phyloP scores from a whole-genome alignment of 2,113 vertebrate species.

The Tapirus terrestris region DNA sequence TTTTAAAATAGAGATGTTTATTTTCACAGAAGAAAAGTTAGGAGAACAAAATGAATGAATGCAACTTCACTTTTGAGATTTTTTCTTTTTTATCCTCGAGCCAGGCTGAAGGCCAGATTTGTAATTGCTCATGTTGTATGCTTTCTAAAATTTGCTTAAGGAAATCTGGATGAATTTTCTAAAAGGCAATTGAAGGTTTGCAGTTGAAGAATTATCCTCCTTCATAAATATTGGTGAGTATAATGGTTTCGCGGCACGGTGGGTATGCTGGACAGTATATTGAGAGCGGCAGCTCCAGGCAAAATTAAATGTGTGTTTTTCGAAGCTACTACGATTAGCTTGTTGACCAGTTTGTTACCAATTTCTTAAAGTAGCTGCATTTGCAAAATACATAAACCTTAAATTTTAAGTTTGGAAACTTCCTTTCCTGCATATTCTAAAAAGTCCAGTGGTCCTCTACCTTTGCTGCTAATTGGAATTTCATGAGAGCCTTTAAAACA shows the following conservation, averaged over 20 bases:
- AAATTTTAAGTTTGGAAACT: constrained; percentile 1
- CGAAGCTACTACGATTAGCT: constrained; percentile 63
- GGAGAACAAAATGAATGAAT: background rate
- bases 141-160: constrained; percentile 59
- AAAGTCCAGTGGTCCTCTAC: background rate
- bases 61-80: background rate
- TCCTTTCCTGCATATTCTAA: constrained; percentile 14
- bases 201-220: constrained; percentile 33
- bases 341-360: constrained; percentile 58
- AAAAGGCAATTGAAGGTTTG: constrained; percentile 41
- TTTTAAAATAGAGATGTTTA: constrained; percentile 40
- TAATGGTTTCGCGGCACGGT: background rate
- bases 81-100: background rate
- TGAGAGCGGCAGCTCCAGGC: background rate
- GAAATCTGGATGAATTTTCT: constrained; percentile 60
- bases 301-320: constrained; percentile 62
- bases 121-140: constrained; percentile 61
- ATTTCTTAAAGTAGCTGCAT: constrained; percentile 37
- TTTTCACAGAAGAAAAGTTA: constrained; percentile 45
- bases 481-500: constrained; percentile 26
- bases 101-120: constrained; percentile 60
- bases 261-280: background rate
- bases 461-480: background rate
- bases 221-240: constrained; percentile 6
- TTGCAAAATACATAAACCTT: constrained; percentile 38